phyloP scores from a whole-genome alignment of 2,888 invertebrate species.

The Chrysotoxum bicinctum region DNA sequence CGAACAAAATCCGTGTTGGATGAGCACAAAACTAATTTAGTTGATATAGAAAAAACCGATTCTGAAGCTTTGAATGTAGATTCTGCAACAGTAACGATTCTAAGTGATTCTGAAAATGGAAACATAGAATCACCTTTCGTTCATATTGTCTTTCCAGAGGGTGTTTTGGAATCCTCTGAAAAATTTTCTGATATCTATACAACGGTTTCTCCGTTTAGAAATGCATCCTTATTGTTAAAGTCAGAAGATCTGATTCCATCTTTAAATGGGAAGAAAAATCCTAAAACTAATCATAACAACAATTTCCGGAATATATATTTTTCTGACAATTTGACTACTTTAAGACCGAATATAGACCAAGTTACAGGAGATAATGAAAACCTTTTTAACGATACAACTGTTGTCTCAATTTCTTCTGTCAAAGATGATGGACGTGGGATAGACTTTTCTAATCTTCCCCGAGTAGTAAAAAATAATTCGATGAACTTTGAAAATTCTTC shows the following conservation, averaged over 20 bases:
- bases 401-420: background rate
- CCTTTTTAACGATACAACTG: background rate
- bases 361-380: background rate
- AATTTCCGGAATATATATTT: too few species aligned
- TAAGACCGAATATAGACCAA: background rate
- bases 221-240: background rate
- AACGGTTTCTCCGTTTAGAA: background rate
- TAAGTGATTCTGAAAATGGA: background rate
- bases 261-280: background rate
- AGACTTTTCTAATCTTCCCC: background rate
- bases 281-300: background rate
- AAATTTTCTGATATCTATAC: conserved; percentile 19
- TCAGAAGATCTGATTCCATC: conserved; percentile 10
- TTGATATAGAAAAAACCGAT: background rate
- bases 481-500: background rate
- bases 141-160: conserved; percentile 9
- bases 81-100: background rate
- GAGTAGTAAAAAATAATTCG: background rate
- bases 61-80: background rate
- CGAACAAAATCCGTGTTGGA: background rate
- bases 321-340: background rate
- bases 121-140: background rate
- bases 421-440: background rate
- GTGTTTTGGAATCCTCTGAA: background rate
- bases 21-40: background rate